Evolutionary conservation across 2,113 vertebrate species (phyloP).

Genomic region (Hassar affinis): DNA sequence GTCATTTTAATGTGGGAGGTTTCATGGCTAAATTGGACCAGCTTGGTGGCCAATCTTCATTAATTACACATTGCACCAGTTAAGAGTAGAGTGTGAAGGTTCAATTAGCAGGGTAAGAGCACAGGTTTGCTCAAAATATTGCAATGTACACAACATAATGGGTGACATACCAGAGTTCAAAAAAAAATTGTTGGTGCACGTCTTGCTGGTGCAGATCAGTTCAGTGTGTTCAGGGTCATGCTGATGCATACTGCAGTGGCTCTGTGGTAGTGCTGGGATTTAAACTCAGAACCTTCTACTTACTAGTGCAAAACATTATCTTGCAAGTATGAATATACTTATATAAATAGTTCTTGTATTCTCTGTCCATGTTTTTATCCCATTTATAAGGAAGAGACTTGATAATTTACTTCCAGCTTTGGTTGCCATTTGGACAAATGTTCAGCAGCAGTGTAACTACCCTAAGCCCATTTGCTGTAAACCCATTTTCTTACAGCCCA

Average conservation of each 20-base stretch:
- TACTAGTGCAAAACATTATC: background rate
- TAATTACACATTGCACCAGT: too few species aligned
- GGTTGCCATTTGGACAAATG: background rate
- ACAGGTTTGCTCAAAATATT: too few species aligned
- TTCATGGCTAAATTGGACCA: too few species aligned
- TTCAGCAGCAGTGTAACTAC: background rate
- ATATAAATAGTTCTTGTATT: background rate
- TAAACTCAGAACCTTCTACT: background rate
- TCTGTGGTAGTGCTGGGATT: background rate
- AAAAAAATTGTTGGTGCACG: too few species aligned
- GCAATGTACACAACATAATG: too few species aligned
- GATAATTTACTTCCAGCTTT: background rate
- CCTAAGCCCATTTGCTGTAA: background rate
- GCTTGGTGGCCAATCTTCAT: too few species aligned
- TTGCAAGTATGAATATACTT: background rate
- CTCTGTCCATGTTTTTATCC: background rate
- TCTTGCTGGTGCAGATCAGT: too few species aligned
- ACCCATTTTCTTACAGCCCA: background rate
- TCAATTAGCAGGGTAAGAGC: too few species aligned
- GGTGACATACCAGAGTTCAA: too few species aligned
- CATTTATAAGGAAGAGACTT: background rate
- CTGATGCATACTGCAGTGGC: background rate
- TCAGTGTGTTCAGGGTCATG: background rate
- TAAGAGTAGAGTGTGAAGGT: too few species aligned
- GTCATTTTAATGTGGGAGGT: too few species aligned